Conservation (phyloP, 2,113 vertebrate species). For the Bubo blakistoni region DNA sequence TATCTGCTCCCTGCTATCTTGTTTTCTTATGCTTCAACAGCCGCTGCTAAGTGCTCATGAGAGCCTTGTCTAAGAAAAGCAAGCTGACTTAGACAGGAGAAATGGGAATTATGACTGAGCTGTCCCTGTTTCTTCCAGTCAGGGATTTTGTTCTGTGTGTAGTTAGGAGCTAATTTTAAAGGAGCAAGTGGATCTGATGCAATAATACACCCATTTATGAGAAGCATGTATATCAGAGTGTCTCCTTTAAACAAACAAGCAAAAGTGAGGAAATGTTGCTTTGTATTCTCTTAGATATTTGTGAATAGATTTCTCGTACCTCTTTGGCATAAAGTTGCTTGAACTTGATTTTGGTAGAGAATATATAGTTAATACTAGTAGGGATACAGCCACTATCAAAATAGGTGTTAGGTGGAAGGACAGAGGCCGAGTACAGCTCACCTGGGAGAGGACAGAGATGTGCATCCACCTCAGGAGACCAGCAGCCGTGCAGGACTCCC, state of each 20-base stretch:
- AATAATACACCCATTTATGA: too few relatives aligned
- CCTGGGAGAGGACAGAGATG: rapidly evolving
- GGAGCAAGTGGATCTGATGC: background rate
- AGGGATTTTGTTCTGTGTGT: background rate
- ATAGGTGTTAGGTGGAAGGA: rapidly evolving
- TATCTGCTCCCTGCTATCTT: background rate
- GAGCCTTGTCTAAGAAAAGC: constrained; percentile 26
- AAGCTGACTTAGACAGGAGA: background rate
- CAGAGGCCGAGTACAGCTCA: rapidly evolving
- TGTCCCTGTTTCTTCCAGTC: background rate
- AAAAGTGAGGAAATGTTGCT: rapidly evolving
- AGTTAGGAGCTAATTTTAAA: constrained; percentile 35
- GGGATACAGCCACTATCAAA: background rate
- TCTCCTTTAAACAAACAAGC: background rate
- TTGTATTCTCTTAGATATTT: rapidly evolving
- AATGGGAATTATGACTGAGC: background rate
- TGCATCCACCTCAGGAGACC: rapidly evolving
- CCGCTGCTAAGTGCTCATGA: background rate
- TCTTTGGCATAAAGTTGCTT: background rate
- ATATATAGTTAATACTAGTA: background rate
- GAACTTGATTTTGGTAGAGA: too few relatives aligned
- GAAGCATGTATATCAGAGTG: background rate
- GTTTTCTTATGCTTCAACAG: background rate
- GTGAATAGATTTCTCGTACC: background rate
- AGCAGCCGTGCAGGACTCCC: background rate